phyloP scores from a whole-genome alignment of 1,140 invertebrate species.

The Pomacea maculata region DNA sequence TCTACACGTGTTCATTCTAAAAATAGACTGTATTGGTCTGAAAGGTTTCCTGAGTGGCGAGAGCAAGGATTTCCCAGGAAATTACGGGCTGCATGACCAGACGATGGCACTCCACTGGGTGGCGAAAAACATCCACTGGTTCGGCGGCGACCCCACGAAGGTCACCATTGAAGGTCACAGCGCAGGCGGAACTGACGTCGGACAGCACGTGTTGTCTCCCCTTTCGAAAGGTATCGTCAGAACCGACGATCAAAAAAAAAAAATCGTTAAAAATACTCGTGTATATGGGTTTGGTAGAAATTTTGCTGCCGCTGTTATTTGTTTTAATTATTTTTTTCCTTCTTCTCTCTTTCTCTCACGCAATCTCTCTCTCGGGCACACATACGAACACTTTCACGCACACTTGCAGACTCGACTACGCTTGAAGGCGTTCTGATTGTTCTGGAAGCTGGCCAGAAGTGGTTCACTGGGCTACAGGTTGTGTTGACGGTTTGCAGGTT shows the following conservation, averaged over 20 bases:
- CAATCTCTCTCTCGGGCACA: too few relatives aligned
- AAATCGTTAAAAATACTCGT: too few relatives aligned
- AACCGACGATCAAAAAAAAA: too few relatives aligned
- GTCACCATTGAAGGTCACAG: slow-evolving; percentile 48
- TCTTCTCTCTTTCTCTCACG: too few relatives aligned
- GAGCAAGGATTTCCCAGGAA: slow-evolving; percentile 35
- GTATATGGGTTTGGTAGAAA: background rate
- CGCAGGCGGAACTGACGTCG: slow-evolving; percentile 41
- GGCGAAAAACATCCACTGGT: slow-evolving; percentile 46
- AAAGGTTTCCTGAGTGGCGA: slow-evolving; percentile 25
- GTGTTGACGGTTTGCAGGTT: slow-evolving; percentile 26
- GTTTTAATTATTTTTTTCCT: background rate
- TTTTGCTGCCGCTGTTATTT: background rate
- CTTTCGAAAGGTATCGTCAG: slow-evolving; percentile 29
- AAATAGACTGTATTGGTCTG: background rate
- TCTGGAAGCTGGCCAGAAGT: too few relatives aligned
- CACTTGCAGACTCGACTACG: too few relatives aligned
- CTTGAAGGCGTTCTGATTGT: too few relatives aligned
- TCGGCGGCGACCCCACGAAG: slow-evolving; percentile 47
- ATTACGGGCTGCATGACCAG: slow-evolving; percentile 54
- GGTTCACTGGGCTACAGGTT: too few relatives aligned
- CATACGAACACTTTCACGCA: too few relatives aligned
- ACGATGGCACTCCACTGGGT: slow-evolving; percentile 48
- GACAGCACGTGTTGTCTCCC: slow-evolving; percentile 32
- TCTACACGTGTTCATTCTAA: too few relatives aligned